Evolutionary conservation across 1,140 invertebrate species (phyloP).

Genomic region (Hylaeus anthracinus): DNA sequence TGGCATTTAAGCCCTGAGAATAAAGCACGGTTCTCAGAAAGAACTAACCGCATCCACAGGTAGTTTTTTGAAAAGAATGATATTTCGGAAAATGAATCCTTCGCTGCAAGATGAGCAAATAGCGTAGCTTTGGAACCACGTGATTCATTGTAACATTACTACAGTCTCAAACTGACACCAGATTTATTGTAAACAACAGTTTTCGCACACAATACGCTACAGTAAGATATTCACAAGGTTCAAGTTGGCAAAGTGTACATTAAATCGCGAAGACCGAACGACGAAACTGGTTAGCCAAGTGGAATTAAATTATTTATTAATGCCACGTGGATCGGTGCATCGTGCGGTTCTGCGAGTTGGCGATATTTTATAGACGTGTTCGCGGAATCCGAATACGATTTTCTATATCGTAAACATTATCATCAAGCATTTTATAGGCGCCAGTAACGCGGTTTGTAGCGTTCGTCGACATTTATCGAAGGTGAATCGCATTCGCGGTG

Average conservation of each 20-base stretch:
- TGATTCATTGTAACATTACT: too few species aligned
- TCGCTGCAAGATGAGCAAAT: too few species aligned
- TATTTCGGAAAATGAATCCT: too few species aligned
- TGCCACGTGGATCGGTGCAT: constrained; percentile 10
- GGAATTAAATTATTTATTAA: constrained; percentile 23
- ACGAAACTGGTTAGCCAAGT: constrained; percentile 18
- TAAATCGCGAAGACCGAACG: not conserved
- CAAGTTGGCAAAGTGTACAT: too few species aligned
- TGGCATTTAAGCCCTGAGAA: not conserved
- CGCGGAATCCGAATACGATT: not conserved
- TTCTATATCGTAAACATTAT: constrained; percentile 32
- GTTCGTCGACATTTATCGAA: constrained; percentile 55
- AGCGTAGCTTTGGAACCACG: too few species aligned
- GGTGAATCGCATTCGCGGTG: constrained; percentile 51
- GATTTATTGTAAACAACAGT: too few species aligned
- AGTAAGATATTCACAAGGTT: too few species aligned
- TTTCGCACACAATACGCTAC: too few species aligned
- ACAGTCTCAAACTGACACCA: too few species aligned
- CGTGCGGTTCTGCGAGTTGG: not conserved
- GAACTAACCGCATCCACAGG: not conserved
- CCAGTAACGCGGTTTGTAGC: constrained; percentile 10
- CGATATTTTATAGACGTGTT: not conserved
- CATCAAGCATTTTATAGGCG: constrained; percentile 4
- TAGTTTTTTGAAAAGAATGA: constrained; percentile 13
- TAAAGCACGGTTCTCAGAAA: constrained; percentile 10